Base-by-base conservation (phyloP, 2,113 vertebrate genomes). In the Struthidea cinerea region DNA sequence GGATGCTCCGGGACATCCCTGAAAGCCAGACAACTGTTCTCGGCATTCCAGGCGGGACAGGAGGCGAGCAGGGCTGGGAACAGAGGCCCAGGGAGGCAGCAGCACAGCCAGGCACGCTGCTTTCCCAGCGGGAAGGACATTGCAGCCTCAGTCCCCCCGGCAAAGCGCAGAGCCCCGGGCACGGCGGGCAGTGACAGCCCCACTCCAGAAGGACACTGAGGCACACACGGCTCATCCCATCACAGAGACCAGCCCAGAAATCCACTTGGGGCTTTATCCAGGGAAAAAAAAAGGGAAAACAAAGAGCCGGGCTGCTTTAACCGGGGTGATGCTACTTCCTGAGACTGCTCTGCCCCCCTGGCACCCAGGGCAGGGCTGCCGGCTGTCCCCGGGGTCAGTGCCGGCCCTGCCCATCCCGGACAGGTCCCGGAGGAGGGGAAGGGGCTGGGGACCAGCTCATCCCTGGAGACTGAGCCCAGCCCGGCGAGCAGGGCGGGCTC, bases 121-220 rank as follows among this genome's bases (percentile, higher is more conserved):
- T 17, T 19, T 30, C 20, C 67, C 55, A 26, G 49, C 0, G 1
- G 42, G 69, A 88, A 65, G 70, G 75, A 60, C 13, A 1, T 6
- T 18, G 32, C 74, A 41, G 7, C 46, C 9, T 2, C 47, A 35
- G 55, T 3, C 1, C 11, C 39, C 24, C 8, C 3, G 3, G 65
- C 46, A 55, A 16, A 37, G 7, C 16, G 0, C 55, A 44, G 21
- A 32, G 19, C 41, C n/a, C 59, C 35, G 55, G 77, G 50, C 47
- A 27, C 7, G 1, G 11, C 1, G 2, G 17, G 39, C 27, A 63
- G 32, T 3, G 52, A 3, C 20, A 3, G 35, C 20, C 32, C 3
- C 56, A 3, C 55, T 63, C 2, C 4, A 32, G 41, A 13, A 44
- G 30, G 61, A 47, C 74, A 30, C 50, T 0, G 13, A 32, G 70